A percentile compares a stretch with the other conserved stretches of the same genome.
These are phyloP conservation scores for Ptilonorhynchus violaceus DNA, from an alignment of 2,113 vertebrate genomes.

Conservation along the genomic window DNA sequence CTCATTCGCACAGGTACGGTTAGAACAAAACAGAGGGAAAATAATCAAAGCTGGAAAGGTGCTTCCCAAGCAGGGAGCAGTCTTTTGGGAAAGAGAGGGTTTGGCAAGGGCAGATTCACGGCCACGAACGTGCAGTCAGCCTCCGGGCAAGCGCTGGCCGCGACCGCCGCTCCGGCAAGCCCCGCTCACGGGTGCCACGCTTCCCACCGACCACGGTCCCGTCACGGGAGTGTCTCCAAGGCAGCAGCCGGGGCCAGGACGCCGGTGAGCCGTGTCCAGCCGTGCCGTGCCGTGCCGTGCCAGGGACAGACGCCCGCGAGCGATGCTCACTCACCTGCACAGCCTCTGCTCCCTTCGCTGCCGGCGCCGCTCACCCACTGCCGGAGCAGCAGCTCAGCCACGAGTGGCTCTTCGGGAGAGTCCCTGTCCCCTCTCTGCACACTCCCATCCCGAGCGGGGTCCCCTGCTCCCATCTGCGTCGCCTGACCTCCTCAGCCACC, in stretches of 20 bases:
- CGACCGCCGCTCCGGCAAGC: rapidly evolving
- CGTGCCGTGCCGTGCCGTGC: not conserved
- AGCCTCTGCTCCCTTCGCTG: not conserved
- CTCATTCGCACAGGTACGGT: not conserved
- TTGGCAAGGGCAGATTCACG: not conserved
- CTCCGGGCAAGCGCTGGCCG: rapidly evolving
- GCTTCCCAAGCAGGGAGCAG: not conserved
- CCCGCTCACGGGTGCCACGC: rapidly evolving
- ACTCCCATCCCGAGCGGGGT: not conserved
- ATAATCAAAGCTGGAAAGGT: not conserved
- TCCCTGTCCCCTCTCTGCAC: not conserved
- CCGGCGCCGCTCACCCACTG: not conserved
- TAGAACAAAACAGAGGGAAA: not conserved
- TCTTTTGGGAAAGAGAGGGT: not conserved
- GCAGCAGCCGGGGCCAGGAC: not conserved
- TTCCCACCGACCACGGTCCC: rapidly evolving
- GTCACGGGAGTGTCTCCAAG: rapidly evolving
- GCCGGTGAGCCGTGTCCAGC: not conserved
- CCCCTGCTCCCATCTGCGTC: not conserved
- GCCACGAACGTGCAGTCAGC: rapidly evolving
- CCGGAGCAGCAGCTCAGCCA: not conserved
- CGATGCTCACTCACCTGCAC: constrained; percentile 58
- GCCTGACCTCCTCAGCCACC: constrained; percentile 11
- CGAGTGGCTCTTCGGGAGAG: not conserved
- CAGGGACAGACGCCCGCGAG: not conserved